Base-by-base conservation (phyloP, 2,113 vertebrate genomes). In the Tupaia chinensis region DNA sequence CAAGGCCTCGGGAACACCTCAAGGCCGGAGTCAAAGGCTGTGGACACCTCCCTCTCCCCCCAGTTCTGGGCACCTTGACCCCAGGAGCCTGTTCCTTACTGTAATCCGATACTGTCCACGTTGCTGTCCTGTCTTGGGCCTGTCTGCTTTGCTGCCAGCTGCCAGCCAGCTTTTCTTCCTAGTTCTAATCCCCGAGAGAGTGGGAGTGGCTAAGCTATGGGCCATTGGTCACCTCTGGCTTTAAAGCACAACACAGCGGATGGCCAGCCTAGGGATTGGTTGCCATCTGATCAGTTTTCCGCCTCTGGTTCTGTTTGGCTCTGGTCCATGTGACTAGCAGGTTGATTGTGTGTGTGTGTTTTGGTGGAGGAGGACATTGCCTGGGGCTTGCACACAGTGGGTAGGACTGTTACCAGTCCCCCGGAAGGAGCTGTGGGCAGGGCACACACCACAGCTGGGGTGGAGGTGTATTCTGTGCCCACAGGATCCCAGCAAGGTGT, bases 321-420 rank as follows among this genome's bases (percentile, higher is more conserved):
- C 58, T 82, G 11, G 89, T 87, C 34, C 60, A 15, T 61, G 0
- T 87, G 66, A 60, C 54, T 34, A 68, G 82, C 11, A 69, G 54
- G 56, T 89, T 1, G 25, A 11, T 32, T 9, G 9, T n/a, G 1
- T 14, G 1, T 76, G 79, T 83, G 7, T 82, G 69, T 85, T 82
- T 77, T 58, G 34, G 1, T 78, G 19, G 15, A 84, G 79, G 54
- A 95, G 81, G 74, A 65, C 87, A n/a, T 56, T 92, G 16, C 76
- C 65, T 70, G 22, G 69, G 73, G 34, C 78, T 94, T 29, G 27
- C 72, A 32, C 54, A 74, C 63, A 88, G 16, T 84, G n/a, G 3
- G 12, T 95, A 73, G 44, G 63, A 81, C 44, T 91, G 14, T 65
- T 74, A 22, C 23, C 10, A 14, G 1, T 74, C 44, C 95, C 73